Evolutionary conservation across 2,888 invertebrate species (phyloP), one percentile per base, ranked within the genome.

Genomic region (Dusona sp.): DNA sequence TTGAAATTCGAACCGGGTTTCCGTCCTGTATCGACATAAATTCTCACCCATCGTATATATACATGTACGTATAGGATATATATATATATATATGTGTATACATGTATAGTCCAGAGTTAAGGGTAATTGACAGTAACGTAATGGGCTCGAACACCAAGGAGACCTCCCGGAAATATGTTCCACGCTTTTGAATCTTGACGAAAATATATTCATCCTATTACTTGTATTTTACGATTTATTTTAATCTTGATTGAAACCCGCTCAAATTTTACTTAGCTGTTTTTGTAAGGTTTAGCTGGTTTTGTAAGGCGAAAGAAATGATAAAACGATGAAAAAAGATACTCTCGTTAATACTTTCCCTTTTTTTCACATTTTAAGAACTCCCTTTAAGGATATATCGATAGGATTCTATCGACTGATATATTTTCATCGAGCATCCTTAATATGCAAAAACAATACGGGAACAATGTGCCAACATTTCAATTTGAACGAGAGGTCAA

Each of bases 1-100:
- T 84, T 88, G 90, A 89, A 90, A 91, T 91, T 90, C 88, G 88
- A 90, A 90, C 90, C 90, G 87, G 88, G 90, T 89, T 86, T 88
- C 84, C 88, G 83, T 83, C 84, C 83, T 75, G 79, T 80, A 85
- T 78, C 87, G 87, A 87, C 83, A 84, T 88, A 87, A 88, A 90
- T 90, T 90, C 90, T 89, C 83, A 87, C 83, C 81, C 82, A 82
- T 82, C 84, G 22, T 68, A 25, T 11, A 51, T 45, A 68, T 78
- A 77, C 81, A 42, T 65, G 7, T 36, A 38, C 8, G n/a, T 11
- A 19, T 19, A 22, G 33, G 33, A 36, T 36, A 61, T 2, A 19
- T 61, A 74, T 74, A 61, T 72, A 54, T 38, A n/a, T 19, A 54
- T 51, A 33, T 33, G 7, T 29, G 16, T 33, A 57, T 38, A 22